Base-by-base conservation (phyloP, 2,888 invertebrate genomes). In the Exocentrus adspersus region DNA sequence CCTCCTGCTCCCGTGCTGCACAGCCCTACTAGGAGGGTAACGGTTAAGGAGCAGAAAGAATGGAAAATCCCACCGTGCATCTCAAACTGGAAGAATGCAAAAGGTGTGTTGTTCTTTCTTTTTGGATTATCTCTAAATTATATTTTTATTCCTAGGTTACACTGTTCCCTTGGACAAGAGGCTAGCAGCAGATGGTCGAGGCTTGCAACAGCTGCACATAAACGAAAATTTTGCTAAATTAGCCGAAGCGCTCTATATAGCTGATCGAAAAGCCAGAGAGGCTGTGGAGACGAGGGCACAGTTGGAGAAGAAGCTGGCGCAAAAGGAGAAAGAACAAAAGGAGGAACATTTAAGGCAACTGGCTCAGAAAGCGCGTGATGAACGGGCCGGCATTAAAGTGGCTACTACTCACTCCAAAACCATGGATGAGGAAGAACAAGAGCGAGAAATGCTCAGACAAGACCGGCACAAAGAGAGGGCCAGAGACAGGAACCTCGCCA, bases 21-120 rank as follows among this genome's bases (percentile, higher is more conserved):
- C 84, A 98, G 98, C 0, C 99, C 99, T 0, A 97, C 98, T 0
- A 87, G 98, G 57, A 92, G 98, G 80, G 97, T 97, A 0, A 97
- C 98, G 1, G 98, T 98, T 0, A 98, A 98, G 79, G 99, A 99
- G 80, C 99, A 99, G 80, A 92, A 97, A 65, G 99, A 99, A 81
- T 99, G 99, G 99, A 98, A 98, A 84, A 93, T 94, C 71, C 99
- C 99, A 5, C 99, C 99, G 0, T 99, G 98, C 77, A 98, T 99
- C 69, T 96, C 95, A 0, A 99, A 99, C 80, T 99, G 99, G 99
- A 99, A 99, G 85, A 99, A 99, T 82, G 95, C 98, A 2, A 98
- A 97, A 82, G 90, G 92, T 87, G 12, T 9, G 20, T 7, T 24
- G 6, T 50, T 9, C 24, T 1, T 12, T 5, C 28, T 12, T 14